Base-by-base conservation (phyloP, 1,140 invertebrate species). In the Cydia splendana region DNA sequence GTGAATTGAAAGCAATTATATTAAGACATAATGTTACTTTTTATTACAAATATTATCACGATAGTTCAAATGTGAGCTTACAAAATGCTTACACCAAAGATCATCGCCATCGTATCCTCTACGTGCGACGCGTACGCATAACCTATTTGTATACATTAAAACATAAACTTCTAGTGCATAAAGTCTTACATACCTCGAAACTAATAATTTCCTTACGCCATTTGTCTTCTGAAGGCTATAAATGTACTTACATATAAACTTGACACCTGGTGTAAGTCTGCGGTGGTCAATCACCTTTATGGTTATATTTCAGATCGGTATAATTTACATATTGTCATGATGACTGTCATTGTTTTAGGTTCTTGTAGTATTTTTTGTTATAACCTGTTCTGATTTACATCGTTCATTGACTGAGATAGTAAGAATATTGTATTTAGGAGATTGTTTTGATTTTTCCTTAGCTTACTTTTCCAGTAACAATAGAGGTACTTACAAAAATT, bases 91-190 rank as follows among this genome's bases (percentile, higher is more conserved):
- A n/a, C 28, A 24, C 20, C 24, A 62, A 62, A 62, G 65, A 69
- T 69, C 28, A 69, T 69, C 65, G 28, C 28, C 28, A 38, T 69
- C 30, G 65, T 24, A 10, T 24, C 65, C 28, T 1, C 20, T 62
- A 69, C 65, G 65, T 69, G 65, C 65, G 5, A 38, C 65, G 65
- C 65, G 65, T 69, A 69, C 65, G 65, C 65, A 69, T 69, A 30
- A 38, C 65, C 28, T 34, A 69, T 69, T 69, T 69, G 65, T 38
- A 38, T 69, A 34, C 65, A 69, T 38, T 69, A 62, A 24, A 62
- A 62, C 57, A 20, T 62, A 24, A 2, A 24, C 9, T 62, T 62
- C 9, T 24, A 20, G 2, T 62, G 2, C 20, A 24, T 1, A 62
- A 62, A 24, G 18, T 2, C 20, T 12, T 62, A 62, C 0, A 12